Conservation (phyloP, 2,888 invertebrate genomes). For the Trichopria drosophilae region DNA sequence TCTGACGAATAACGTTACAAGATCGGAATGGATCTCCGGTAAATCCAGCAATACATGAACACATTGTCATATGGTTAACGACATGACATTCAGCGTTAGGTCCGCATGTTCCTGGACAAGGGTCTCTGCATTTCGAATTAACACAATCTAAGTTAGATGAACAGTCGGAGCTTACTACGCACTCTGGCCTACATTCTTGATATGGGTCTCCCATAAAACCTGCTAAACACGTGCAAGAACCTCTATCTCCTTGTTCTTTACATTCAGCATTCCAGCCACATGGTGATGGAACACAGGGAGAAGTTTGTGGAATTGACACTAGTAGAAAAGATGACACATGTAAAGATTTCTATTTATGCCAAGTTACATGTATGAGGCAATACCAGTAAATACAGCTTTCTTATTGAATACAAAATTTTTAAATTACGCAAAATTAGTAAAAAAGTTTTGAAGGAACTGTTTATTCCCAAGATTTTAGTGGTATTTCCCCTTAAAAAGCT, state of each 20-base stretch:
- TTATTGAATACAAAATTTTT: no score
- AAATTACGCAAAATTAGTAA: no score
- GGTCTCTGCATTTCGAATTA: slow-evolving; percentile 70
- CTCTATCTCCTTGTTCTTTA: slow-evolving; percentile 57
- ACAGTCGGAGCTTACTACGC: slow-evolving; percentile 70
- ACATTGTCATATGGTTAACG: slow-evolving; percentile 67
- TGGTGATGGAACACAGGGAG: slow-evolving; percentile 66
- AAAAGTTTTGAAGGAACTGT: no score
- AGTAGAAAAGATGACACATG: no score
- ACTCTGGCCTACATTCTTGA: slow-evolving; percentile 72
- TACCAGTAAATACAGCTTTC: no score
- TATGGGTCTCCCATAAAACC: slow-evolving; percentile 69
- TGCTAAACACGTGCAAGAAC: slow-evolving; percentile 63
- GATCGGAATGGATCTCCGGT: slow-evolving; percentile 67
- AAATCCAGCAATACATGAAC: slow-evolving; percentile 64
- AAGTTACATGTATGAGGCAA: no score
- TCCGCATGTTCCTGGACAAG: slow-evolving; percentile 76
- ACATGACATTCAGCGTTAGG: slow-evolving; percentile 68
- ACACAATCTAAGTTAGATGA: slow-evolving; percentile 75
- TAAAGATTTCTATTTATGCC: no score
- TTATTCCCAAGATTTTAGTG: no score
- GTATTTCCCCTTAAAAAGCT: no score
- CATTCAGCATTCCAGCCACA: slow-evolving; percentile 69
- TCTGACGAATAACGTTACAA: slow-evolving; percentile 47
- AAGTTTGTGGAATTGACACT: slow-evolving; percentile 61